phyloP scores from a whole-genome alignment of 2,888 invertebrate species.

The Cephus sareptanus region DNA sequence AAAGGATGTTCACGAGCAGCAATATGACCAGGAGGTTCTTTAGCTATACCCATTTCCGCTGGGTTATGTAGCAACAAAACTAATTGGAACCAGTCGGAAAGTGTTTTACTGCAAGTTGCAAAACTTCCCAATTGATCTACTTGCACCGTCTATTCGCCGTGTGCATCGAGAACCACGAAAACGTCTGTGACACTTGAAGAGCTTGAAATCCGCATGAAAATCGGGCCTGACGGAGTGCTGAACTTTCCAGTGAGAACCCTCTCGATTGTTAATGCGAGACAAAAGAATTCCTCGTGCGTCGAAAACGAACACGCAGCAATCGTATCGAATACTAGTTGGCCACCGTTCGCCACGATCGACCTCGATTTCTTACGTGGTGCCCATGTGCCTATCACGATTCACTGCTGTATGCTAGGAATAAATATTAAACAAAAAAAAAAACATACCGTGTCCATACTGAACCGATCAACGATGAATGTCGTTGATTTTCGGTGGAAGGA shows the following conservation, averaged over 20 bases:
- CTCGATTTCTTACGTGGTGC: neutral
- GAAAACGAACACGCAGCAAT: neutral
- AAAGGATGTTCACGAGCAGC: neutral
- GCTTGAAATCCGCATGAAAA: neutral
- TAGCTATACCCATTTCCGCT: neutral
- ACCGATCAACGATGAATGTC: neutral
- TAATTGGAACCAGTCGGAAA: neutral
- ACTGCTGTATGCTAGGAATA: neutral
- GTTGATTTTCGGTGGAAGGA: neutral
- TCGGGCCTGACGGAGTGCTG: neutral
- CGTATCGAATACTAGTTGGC: neutral
- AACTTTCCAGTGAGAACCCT: neutral
- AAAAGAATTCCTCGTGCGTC: neutral
- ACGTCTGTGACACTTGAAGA: neutral
- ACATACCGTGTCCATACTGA: neutral
- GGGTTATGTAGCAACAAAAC: neutral
- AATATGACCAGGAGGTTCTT: neutral
- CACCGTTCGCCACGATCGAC: neutral
- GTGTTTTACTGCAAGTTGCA: neutral
- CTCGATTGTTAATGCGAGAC: neutral
- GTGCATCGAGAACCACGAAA: neutral
- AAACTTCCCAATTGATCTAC: neutral
- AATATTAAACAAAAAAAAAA: neutral
- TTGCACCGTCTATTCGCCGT: neutral
- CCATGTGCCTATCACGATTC: neutral